Evolutionary conservation across 1,140 invertebrate species (phyloP).

Genomic region (Campoletis sonorensis): DNA sequence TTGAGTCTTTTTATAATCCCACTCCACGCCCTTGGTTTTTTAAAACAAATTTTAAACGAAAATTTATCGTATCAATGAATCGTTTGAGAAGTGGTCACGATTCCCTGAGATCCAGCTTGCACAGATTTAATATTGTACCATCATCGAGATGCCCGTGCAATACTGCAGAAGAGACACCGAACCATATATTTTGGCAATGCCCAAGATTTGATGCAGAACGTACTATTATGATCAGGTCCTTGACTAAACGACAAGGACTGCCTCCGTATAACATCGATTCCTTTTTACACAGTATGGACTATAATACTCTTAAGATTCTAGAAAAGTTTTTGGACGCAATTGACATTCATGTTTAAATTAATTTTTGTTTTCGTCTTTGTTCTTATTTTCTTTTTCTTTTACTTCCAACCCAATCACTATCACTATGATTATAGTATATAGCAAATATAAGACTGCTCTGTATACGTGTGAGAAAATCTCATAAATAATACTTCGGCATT

Average conservation of each 20-base stretch:
- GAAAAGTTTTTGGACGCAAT: not conserved
- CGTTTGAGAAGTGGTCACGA: slow-evolving; percentile 25
- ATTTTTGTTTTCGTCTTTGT: not conserved
- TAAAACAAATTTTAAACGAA: slow-evolving; percentile 6
- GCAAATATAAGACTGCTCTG: too few relatives aligned
- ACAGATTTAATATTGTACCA: slow-evolving; percentile 9
- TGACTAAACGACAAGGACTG: not conserved
- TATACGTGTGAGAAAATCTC: too few relatives aligned
- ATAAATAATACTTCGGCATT: too few relatives aligned
- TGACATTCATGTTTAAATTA: not conserved
- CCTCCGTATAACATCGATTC: not conserved
- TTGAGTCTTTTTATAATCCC: not conserved
- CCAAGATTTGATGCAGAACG: not conserved
- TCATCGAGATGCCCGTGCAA: slow-evolving; percentile 2
- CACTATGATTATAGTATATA: too few relatives aligned
- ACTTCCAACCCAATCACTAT: too few relatives aligned
- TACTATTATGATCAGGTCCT: not conserved
- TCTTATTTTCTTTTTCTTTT: too few relatives aligned
- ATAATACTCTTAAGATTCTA: not conserved
- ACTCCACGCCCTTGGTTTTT: slow-evolving; percentile 33
- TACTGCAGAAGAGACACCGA: not conserved
- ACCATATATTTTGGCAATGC: slow-evolving; percentile 9
- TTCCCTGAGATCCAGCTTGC: slow-evolving; percentile 9
- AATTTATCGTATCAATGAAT: slow-evolving; percentile 21
- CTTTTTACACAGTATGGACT: not conserved